Conservation (phyloP, 2,888 invertebrate genomes). For the Electrophaes corylata region DNA sequence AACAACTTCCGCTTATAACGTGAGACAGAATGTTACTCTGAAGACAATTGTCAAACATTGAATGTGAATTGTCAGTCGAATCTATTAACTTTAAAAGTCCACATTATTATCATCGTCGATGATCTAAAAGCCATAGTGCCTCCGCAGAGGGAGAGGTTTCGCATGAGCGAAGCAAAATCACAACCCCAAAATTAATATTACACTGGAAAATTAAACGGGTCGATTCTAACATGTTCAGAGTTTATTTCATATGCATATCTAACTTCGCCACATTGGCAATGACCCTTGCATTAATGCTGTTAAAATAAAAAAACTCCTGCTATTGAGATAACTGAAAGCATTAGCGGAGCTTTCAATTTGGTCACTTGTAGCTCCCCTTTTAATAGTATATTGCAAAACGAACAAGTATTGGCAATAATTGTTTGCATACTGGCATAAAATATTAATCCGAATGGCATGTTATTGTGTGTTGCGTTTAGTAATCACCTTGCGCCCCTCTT, state of each 20-base stretch:
- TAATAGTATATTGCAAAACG: slow-evolving; percentile 52
- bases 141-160: slow-evolving; percentile 49
- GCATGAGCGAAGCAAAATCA: slow-evolving; percentile 61
- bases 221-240: slow-evolving; percentile 44
- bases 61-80: slow-evolving; percentile 25
- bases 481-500: slow-evolving; percentile 61
- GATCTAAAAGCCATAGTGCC: slow-evolving; percentile 46
- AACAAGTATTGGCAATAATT: slow-evolving; percentile 55
- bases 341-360: slow-evolving; percentile 49
- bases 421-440: slow-evolving; percentile 47
- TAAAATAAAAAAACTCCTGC: slow-evolving; percentile 50
- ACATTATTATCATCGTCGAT: slow-evolving; percentile 63
- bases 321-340: slow-evolving; percentile 34
- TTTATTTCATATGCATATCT: slow-evolving; percentile 61
- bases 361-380: slow-evolving; percentile 54
- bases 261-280: slow-evolving; percentile 60
- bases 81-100: slow-evolving; percentile 47
- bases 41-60: slow-evolving; percentile 24
- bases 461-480: slow-evolving; percentile 48
- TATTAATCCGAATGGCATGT: slow-evolving; percentile 45
- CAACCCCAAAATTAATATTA: slow-evolving; percentile 72
- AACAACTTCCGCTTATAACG: slow-evolving; percentile 37
- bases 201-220: slow-evolving; percentile 67
- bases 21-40: slow-evolving; percentile 24
- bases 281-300: slow-evolving; percentile 52